A percentile compares a stretch with the other conserved stretches of the same genome.
Evolutionary conservation across 2,888 invertebrate species (phyloP).

Genomic region (Melanostoma scalare): DNA sequence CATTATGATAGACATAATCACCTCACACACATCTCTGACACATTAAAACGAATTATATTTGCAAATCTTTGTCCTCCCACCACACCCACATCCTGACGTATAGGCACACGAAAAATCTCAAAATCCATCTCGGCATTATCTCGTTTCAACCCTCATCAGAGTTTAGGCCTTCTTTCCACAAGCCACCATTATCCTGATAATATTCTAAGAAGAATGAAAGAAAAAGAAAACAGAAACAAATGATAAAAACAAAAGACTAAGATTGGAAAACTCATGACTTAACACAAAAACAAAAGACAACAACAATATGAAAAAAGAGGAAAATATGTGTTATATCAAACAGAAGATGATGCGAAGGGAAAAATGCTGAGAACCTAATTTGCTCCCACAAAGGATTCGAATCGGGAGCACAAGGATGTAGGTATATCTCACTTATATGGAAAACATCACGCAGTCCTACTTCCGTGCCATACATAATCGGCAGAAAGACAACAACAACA

Average conservation of each 20-base stretch:
- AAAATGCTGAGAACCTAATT: constrained; percentile 57
- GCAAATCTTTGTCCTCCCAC: constrained; percentile 23
- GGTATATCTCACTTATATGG: constrained; percentile 8
- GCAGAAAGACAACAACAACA: constrained; percentile 13
- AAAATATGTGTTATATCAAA: not conserved
- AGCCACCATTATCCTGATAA: not conserved
- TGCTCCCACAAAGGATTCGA: constrained; percentile 57
- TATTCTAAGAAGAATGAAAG: too few species aligned
- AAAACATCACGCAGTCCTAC: constrained; percentile 44
- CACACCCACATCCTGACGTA: not conserved
- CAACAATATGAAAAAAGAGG: constrained; percentile 2
- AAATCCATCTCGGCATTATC: constrained; percentile 44
- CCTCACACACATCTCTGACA: constrained; percentile 35
- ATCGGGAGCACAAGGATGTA: constrained; percentile 52
- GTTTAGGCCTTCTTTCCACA: not conserved
- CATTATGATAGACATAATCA: constrained; percentile 40
- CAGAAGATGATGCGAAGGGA: not conserved
- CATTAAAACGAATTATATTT: constrained; percentile 37
- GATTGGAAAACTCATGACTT: constrained; percentile 45
- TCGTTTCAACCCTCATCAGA: constrained; percentile 27
- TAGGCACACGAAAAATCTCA: constrained; percentile 11
- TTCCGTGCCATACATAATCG: constrained; percentile 3
- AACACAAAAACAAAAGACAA: constrained; percentile 45
- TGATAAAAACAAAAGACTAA: constrained; percentile 21
- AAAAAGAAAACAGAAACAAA: not conserved